Base-by-base conservation (phyloP, 1,140 invertebrate genomes). In the Myzus persicae region DNA sequence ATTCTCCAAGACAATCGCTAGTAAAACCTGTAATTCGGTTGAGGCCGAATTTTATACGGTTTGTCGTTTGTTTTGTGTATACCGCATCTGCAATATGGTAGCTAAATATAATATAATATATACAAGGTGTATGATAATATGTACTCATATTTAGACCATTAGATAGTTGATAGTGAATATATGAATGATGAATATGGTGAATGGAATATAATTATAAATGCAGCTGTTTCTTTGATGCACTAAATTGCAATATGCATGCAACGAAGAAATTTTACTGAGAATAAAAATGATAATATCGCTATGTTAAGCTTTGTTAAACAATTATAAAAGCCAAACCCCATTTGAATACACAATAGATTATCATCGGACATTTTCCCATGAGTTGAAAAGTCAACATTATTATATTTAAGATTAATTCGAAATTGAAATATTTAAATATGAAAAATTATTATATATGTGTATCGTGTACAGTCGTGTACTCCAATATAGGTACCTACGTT, bases 341-440 rank as follows among this genome's bases (percentile, higher is more conserved):
- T 88, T 88, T 48, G 44, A 48, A 48, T 88, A 20, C 4, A 87
- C 40, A n/a, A n/a, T 31, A 44, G 85, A 46, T 22, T n/a, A 20
- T 9, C 44, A 48, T 88, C 85, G 44, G 85, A 88, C 42, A 36
- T 88, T 88, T 88, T 88, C 85, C 44, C 85, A 88, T n/a, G 85
- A 88, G 85, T 88, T 88, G 85, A 88, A 88, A 48, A 88, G 42
- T 88, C 44, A 48, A 88, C 85, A 22, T 88, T 88, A 88, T 88
- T 48, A 48, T 48, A 48, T 88, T 22, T 36, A n/a, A n/a, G 44
- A 88, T 48, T 48, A 48, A 88, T 48, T 88, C 36, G 44, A n/a
- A 88, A 88, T 48, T 48, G 44, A 87, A 46, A 87, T 46, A 48
- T 36, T n/a, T n/a, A 46, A 88, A 48, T 88, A 48, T 40, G 22